Evolutionary conservation across 2,113 vertebrate species (phyloP).

Genomic region (Anarrhichthys ocellatus): DNA sequence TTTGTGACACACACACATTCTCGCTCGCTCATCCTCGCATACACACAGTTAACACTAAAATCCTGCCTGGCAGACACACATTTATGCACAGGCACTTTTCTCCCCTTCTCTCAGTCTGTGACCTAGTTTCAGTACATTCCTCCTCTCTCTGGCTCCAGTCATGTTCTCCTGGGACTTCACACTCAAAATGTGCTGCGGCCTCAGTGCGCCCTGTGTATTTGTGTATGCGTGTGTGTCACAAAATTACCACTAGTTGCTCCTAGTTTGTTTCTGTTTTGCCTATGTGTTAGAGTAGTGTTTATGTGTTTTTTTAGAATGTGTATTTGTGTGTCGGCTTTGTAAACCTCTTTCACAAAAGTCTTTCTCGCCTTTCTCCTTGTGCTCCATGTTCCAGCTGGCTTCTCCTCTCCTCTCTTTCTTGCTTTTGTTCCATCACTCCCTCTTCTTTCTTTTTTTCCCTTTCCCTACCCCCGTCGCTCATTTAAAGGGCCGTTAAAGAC

Average conservation of each 20-base stretch:
- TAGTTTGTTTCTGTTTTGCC: conserved; percentile 25
- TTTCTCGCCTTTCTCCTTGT: conserved; percentile 41
- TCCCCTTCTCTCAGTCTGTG: conserved; percentile 50
- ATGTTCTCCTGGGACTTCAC: conserved; percentile 62
- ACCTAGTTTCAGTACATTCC: conserved; percentile 81
- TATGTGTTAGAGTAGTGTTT: background rate
- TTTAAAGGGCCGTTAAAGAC: conserved; percentile 57
- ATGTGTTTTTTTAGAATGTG: conserved; percentile 6
- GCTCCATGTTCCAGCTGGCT: conserved; percentile 65
- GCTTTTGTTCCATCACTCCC: conserved; percentile 44
- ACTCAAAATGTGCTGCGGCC: conserved; percentile 50
- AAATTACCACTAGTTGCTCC: background rate
- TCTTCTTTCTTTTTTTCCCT: conserved; percentile 12
- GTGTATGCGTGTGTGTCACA: conserved; percentile 21
- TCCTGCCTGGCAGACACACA: conserved; percentile 53
- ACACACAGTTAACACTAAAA: conserved; percentile 47
- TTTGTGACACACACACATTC: conserved; percentile 34
- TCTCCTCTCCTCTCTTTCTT: conserved; percentile 38
- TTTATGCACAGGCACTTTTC: conserved; percentile 47
- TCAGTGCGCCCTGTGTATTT: background rate
- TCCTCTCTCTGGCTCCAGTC: conserved; percentile 65
- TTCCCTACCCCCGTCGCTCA: conserved; percentile 26
- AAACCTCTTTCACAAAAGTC: conserved; percentile 36
- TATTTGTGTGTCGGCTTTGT: conserved; percentile 33
- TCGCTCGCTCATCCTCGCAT: conserved; percentile 13